These are phyloP conservation scores for Zele albiditarsus DNA, from an alignment of 2,888 invertebrate species.

Conservation along the genomic window DNA sequence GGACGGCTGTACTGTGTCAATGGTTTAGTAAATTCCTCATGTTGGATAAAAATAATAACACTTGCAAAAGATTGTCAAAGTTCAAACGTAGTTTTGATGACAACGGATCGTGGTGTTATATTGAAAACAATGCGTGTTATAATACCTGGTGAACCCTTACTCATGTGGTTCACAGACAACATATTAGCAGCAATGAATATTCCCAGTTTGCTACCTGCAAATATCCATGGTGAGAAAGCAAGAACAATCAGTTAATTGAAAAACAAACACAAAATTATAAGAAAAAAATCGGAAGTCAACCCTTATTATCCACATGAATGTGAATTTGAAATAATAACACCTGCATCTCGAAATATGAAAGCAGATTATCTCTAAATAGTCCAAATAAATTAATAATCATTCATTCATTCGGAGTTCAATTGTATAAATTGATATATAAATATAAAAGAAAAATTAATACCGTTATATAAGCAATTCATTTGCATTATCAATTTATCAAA, in stretches of 20 bases:
- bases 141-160: conserved; percentile 80
- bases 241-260: not conserved
- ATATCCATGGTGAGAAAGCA: conserved; percentile 82
- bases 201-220: conserved; percentile 84
- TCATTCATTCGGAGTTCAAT: too few relatives aligned
- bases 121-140: conserved; percentile 75
- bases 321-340: too few relatives aligned
- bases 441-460: too few relatives aligned
- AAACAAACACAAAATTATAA: not conserved
- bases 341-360: too few relatives aligned
- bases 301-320: too few relatives aligned
- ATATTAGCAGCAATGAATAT: conserved; percentile 82
- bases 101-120: conserved; percentile 61
- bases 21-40: conserved; percentile 51
- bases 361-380: too few relatives aligned
- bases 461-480: too few relatives aligned
- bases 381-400: too few relatives aligned
- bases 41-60: conserved; percentile 71
- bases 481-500: too few relatives aligned
- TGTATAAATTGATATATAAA: too few relatives aligned
- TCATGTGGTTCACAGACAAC: conserved; percentile 89
- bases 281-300: not conserved
- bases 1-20: conserved; percentile 60
- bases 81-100: conserved; percentile 76
- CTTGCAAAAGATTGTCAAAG: conserved; percentile 80